phyloP scores from a whole-genome alignment of 2,797 vertebrate species.

The Bucorvus abyssinicus region DNA sequence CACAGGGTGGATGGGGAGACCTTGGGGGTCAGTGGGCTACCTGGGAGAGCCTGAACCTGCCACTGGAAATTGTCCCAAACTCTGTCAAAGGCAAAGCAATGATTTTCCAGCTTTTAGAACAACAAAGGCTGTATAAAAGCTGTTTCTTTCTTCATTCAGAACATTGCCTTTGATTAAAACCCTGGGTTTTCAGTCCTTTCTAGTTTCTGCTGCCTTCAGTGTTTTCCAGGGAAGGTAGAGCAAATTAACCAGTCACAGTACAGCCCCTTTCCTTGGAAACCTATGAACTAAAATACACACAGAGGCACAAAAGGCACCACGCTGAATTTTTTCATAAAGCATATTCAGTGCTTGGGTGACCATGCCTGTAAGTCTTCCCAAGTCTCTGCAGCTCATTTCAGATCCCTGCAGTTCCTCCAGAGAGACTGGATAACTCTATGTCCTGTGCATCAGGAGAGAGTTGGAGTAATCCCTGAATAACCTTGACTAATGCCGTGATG shows the following conservation, averaged over 20 bases:
- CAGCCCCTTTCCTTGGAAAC: neutral
- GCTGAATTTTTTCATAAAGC: neutral
- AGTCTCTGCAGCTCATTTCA: neutral
- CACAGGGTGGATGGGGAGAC: neutral
- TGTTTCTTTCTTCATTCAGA: neutral
- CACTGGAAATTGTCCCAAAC: neutral
- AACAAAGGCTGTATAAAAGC: neutral
- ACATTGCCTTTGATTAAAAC: neutral
- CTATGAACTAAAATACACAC: neutral
- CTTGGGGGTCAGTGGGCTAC: neutral
- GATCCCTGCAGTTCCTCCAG: neutral
- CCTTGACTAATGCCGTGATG: neutral
- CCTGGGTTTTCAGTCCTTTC: neutral
- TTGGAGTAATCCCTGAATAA: neutral
- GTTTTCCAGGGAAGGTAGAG: neutral
- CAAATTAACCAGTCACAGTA: neutral
- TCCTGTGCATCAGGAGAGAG: neutral
- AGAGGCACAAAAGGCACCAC: neutral
- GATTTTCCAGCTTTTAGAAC: neutral
- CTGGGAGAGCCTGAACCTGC: neutral
- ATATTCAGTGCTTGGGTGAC: neutral
- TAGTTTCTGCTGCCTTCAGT: neutral
- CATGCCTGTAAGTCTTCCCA: neutral
- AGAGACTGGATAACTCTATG: neutral
- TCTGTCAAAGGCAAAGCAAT: neutral